Evolutionary conservation across 1,140 invertebrate species (phyloP), one percentile per base, ranked within the genome.

Genomic region (Maconellicoccus hirsutus): DNA sequence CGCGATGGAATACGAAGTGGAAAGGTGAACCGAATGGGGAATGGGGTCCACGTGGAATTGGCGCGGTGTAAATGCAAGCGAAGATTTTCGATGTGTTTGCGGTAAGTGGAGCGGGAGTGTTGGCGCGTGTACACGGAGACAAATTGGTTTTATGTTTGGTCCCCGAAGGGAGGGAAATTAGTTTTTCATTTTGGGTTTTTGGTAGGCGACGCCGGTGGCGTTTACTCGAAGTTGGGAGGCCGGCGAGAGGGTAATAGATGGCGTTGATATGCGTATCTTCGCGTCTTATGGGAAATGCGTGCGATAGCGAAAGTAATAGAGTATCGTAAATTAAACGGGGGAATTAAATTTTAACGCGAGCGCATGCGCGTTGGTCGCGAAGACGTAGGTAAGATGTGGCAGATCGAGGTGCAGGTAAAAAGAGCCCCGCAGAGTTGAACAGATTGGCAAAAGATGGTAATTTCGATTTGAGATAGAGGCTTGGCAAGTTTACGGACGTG

Each of bases 111-210:
- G 12, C 3, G 29, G 29, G 3, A 33, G 29, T 12, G 3, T 12
- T 33, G n/a, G 29, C 12, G 29, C 12, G 29, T 33, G 29, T 33
- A 12, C 29, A 6, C 70, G 39, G 70, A 59, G 59, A 59, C 29
- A 42, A 59, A 59, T 59, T 71, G 70, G 59, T 26, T 70, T 38
- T 33, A 22, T 33, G 25, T 70, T 38, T 39, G 23, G 2, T 66
- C 61, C 61, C 61, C 59, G 72, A 72, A 59, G 70, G 71, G 59
- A 33, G 27, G 70, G 73, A 75, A 69, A 76, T 80, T 78, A 73
- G 72, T 75, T 75, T 79, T 78, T 79, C 78, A 76, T 75, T 75
- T 75, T 73, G 74, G 74, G 73, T 69, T 69, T 23, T 69, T n/a
- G n/a, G n/a, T n/a, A n/a, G n/a, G n/a, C n/a, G n/a, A n/a, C n/a